Evolutionary conservation across 2,113 vertebrate genomes (phyloP).

Genomic region (Pantherophis guttatus): DNA sequence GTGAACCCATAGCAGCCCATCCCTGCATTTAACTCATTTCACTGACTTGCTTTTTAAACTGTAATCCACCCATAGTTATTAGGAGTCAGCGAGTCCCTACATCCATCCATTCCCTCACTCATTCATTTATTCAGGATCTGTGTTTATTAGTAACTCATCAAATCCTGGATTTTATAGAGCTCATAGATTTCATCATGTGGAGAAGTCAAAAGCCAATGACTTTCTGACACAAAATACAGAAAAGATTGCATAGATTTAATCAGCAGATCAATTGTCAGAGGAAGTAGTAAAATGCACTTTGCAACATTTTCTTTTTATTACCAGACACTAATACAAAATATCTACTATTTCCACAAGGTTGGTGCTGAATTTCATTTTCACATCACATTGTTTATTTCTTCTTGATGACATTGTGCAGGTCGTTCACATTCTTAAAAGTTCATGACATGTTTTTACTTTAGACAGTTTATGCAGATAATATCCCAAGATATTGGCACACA

Average conservation of each 20-base stretch:
- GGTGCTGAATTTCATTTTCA: background rate
- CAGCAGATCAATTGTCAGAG: background rate
- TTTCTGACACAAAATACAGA: slow-evolving; percentile 32
- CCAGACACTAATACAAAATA: background rate
- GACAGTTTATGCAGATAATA: background rate
- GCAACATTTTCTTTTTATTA: slow-evolving; percentile 32
- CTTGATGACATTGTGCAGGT: background rate
- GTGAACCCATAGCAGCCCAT: too few species aligned
- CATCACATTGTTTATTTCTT: background rate
- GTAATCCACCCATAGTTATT: background rate
- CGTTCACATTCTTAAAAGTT: background rate
- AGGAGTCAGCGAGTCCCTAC: background rate
- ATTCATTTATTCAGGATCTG: background rate
- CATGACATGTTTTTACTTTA: slow-evolving; percentile 1
- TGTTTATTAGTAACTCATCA: background rate
- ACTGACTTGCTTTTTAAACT: background rate
- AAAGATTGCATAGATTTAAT: slow-evolving; percentile 29
- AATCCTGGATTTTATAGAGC: slow-evolving; percentile 23
- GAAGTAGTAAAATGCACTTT: background rate
- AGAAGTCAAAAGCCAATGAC: slow-evolving; percentile 35
- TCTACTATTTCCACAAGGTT: background rate
- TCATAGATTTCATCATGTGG: slow-evolving; percentile 22
- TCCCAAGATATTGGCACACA: background rate
- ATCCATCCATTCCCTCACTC: background rate
- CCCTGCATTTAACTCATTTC: background rate